Evolutionary conservation across 2,888 invertebrate species (phyloP).

Genomic region (Melipona beecheii): DNA sequence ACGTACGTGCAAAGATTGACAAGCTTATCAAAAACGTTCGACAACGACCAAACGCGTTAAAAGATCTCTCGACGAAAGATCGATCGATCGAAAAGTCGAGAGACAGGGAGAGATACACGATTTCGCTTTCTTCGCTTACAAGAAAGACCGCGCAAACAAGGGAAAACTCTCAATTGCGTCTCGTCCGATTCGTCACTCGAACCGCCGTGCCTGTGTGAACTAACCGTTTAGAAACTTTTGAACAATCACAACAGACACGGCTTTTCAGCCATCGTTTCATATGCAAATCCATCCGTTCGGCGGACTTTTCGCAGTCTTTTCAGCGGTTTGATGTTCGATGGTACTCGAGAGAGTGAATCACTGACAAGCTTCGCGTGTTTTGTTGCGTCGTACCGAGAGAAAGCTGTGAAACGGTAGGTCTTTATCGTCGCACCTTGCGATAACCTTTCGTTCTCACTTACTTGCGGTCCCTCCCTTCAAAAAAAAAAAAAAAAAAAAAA

Average conservation of each 20-base stretch:
- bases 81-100: not conserved
- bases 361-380: constrained; percentile 45
- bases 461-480: not conserved
- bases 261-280: constrained; percentile 12
- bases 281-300: constrained; percentile 13
- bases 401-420: constrained; percentile 57
- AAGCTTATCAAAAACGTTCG: not conserved
- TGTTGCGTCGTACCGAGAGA: constrained; percentile 40
- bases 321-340: not conserved
- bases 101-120: not conserved
- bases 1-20: not conserved
- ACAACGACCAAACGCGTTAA: not conserved
- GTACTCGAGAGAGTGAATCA: constrained; percentile 26
- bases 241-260: not conserved
- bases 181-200: constrained; percentile 8
- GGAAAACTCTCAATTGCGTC: constrained; percentile 3
- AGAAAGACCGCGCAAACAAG: not conserved
- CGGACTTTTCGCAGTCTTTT: constrained; percentile 17
- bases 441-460: constrained; percentile 45
- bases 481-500: not conserved
- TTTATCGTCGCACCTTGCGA: constrained; percentile 55
- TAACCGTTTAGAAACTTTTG: not conserved
- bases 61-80: not conserved
- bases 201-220: not conserved
- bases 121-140: constrained; percentile 10